Base-by-base conservation (phyloP, 2,113 vertebrate species). In the Sclerurus mexicanus region DNA sequence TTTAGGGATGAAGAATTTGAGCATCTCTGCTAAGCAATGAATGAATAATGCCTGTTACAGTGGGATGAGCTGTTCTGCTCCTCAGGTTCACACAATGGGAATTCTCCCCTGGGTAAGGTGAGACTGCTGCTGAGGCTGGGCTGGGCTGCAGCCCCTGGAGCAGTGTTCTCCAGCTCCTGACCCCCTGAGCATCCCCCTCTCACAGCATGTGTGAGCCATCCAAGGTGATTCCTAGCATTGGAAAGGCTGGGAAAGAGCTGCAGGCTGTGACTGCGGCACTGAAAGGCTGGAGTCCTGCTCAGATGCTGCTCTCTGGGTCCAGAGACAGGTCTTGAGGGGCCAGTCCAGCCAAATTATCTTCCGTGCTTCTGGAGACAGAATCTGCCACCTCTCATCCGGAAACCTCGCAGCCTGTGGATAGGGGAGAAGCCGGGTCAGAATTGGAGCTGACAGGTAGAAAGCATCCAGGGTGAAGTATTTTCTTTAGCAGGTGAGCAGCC, bases 181-280 rank as follows among this genome's bases (percentile, higher is more conserved):
- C 6, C 1, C 49, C 53, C 67, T 2, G 5, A 47, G 58, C 58
- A 19, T 53, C 64, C 40, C 56, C 12, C 14, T 9, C 50, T 52
- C 6, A 1, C 20, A 27, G 42, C 0, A 0, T 2, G 8, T 4
- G 0, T 1, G 87, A 56, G 66, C 52, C 2, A 3, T 7, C 4
- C 0, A 33, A 31, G 60, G 39, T 0, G 15, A 18, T 18, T 44
- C 20, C 67, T 46, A 13, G 7, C 5, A 0, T 2, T 5, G 2
- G 67, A 12, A 27, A 5, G 10, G 14, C 13, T 28, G 64, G 55
- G 35, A 22, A 64, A 31, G 55, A 87, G 47, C 75, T 58, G 20
- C n/a, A 21, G 58, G 60, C 47, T 72, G 39, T 28, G 63, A 9
- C n/a, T 33, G 49, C 39, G 44, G 49, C 20, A 6, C 0, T 24